Conservation (phyloP, 2,888 invertebrate species). For the Saturnia pavonia region DNA sequence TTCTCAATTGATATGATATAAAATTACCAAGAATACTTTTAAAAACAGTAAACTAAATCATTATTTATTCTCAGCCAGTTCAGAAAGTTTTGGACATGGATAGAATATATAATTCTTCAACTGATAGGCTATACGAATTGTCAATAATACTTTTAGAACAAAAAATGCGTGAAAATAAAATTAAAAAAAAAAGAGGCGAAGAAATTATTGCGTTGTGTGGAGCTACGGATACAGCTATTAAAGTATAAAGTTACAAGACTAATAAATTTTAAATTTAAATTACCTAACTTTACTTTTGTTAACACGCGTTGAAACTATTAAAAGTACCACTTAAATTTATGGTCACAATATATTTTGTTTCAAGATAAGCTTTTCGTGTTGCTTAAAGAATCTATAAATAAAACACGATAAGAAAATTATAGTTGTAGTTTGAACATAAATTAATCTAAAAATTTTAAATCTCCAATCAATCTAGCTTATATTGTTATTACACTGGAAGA, state of each 20-base stretch:
- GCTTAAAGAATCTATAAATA: conserved; percentile 2
- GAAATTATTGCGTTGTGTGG: too few relatives aligned
- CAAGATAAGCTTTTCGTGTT: conserved; percentile 11
- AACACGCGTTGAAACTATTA: conserved; percentile 4
- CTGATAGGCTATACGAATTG: too few relatives aligned
- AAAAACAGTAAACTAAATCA: too few relatives aligned
- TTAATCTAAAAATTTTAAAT: neutral
- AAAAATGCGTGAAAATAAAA: too few relatives aligned
- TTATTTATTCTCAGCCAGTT: too few relatives aligned
- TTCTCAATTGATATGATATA: too few relatives aligned
- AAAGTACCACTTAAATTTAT: neutral
- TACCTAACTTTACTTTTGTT: neutral
- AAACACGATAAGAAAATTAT: conserved; percentile 9
- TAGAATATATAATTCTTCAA: too few relatives aligned
- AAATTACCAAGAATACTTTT: too few relatives aligned
- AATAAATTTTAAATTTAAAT: neutral
- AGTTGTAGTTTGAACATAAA: neutral
- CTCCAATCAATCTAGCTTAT: neutral
- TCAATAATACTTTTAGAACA: too few relatives aligned
- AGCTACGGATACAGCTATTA: neutral
- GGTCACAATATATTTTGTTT: neutral
- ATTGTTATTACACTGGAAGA: neutral
- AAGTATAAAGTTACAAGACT: neutral
- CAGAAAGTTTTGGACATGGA: too few relatives aligned
- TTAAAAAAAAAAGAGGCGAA: too few relatives aligned